These are phyloP conservation scores for Sakesphorus luctuosus DNA, from an alignment of 2,113 vertebrate species.

Conservation along the genomic window DNA sequence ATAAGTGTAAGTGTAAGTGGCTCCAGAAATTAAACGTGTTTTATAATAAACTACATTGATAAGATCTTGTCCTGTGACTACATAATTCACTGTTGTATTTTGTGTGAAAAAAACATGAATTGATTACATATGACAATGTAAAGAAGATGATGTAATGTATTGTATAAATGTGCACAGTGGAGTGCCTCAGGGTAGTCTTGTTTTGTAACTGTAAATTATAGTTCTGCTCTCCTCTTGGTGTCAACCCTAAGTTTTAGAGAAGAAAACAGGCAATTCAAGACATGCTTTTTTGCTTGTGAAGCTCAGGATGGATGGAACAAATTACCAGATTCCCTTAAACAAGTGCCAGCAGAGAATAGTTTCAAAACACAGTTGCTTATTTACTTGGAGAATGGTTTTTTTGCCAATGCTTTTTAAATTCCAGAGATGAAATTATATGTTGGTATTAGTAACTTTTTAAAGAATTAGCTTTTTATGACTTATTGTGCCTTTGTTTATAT, in stretches of 20 bases:
- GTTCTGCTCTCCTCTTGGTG: conserved; percentile 52
- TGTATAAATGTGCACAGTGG: conserved; percentile 37
- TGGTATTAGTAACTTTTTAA: conserved; percentile 62
- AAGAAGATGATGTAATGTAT: conserved; percentile 42
- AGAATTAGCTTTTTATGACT: conserved; percentile 42
- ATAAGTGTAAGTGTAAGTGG: not conserved
- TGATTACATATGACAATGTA: conserved; percentile 50
- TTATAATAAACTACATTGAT: conserved; percentile 5
- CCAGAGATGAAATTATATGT: conserved; percentile 61
- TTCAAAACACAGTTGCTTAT: conserved; percentile 67
- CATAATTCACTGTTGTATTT: conserved; percentile 8
- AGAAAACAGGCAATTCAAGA: conserved; percentile 44
- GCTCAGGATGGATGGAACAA: conserved; percentile 41
- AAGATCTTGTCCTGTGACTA: not conserved
- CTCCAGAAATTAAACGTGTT: conserved; percentile 32
- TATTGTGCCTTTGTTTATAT: conserved; percentile 55
- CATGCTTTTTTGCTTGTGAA: conserved; percentile 41
- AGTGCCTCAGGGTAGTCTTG: conserved; percentile 24
- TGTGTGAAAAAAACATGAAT: not conserved
- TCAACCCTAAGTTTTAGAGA: conserved; percentile 42
- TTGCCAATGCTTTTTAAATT: conserved; percentile 62
- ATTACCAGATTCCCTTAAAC: conserved; percentile 67
- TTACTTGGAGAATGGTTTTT: conserved; percentile 46
- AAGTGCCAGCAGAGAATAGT: conserved; percentile 54
- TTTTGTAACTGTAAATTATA: conserved; percentile 56